Percentiles rank a stretch among this genome's conserved stretches.
Conservation (phyloP, 2,888 invertebrate species). For the Gymnoscelis rufifasciata region DNA sequence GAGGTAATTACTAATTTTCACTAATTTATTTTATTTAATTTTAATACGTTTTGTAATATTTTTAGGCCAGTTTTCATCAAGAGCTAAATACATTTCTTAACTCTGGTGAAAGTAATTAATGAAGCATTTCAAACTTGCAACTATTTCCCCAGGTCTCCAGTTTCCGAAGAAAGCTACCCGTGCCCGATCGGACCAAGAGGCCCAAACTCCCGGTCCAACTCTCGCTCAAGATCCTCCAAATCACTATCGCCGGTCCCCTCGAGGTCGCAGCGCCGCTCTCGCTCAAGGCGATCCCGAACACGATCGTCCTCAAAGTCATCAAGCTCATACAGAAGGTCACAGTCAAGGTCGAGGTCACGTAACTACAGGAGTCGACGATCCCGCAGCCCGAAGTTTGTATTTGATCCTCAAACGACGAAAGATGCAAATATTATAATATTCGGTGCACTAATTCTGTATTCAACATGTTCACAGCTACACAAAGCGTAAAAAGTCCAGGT, state of each 20-base stretch:
- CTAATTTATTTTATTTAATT: too few species aligned
- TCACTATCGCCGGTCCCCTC: conserved; percentile 34
- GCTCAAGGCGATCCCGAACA: conserved; percentile 39
- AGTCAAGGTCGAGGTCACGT: conserved; percentile 49
- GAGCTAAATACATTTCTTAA: too few species aligned
- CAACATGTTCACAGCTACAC: conserved; percentile 53
- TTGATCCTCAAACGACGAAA: conserved; percentile 12
- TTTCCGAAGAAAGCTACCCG: conserved; percentile 35
- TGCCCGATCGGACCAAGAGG: conserved; percentile 57
- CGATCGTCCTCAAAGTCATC: conserved; percentile 42
- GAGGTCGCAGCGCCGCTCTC: conserved; percentile 42
- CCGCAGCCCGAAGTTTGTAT: conserved; percentile 68
- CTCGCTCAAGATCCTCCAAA: conserved; percentile 20
- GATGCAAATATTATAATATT: conserved; percentile 1
- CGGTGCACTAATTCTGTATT: conserved; percentile 29
- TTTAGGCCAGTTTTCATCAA: too few species aligned
- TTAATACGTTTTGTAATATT: too few species aligned
- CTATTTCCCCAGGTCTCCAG: conserved; percentile 37
- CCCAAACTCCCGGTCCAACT: conserved; percentile 39
- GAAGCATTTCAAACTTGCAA: too few species aligned
- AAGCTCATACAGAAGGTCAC: conserved; percentile 52
- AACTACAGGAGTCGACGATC: conserved; percentile 55
- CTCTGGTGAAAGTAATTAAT: too few species aligned
- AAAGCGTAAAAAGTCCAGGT: conserved; percentile 67
- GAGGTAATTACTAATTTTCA: conserved; percentile 36